phyloP scores from a whole-genome alignment of 2,797 vertebrate genomes.

The Megalops cyprinoides region DNA sequence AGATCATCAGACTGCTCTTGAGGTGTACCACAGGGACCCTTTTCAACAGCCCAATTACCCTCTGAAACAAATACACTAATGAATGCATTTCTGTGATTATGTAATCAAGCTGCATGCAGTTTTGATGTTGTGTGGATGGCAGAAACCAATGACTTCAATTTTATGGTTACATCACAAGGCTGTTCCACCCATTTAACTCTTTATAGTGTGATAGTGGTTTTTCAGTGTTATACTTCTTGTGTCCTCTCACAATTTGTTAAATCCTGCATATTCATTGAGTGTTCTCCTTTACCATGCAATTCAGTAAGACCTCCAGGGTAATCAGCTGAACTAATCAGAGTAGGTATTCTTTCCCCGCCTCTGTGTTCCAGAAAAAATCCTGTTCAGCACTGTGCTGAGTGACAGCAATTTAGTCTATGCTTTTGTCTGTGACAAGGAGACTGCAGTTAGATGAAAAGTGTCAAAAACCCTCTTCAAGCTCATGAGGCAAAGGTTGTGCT shows the following conservation, averaged over 20 bases:
- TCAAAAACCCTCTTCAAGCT: no score
- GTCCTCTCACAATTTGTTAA: not conserved
- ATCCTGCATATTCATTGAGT: no score
- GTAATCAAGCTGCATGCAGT: conserved; percentile 22
- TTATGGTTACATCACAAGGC: not conserved
- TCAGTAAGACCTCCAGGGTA: not conserved
- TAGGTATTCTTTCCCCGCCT: not conserved
- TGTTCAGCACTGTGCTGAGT: not conserved
- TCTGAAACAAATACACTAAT: conserved; percentile 11
- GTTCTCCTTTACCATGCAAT: not conserved
- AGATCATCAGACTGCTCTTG: not conserved
- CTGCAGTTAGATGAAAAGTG: no score
- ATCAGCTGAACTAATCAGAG: not conserved
- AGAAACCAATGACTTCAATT: not conserved
- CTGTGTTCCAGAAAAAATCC: not conserved
- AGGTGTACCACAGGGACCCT: conserved; percentile 1
- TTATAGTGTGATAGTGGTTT: not conserved
- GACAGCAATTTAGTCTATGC: not conserved
- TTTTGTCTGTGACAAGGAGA: not conserved
- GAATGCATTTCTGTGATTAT: conserved; percentile 8
- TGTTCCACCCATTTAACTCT: conserved; percentile 6
- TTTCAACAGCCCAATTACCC: conserved; percentile 4
- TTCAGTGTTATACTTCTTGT: not conserved
- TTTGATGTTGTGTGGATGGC: not conserved
- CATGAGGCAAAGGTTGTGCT: no score